Base-by-base conservation (phyloP, 2,113 vertebrate genomes). In the Phyllopteryx taeniolatus region DNA sequence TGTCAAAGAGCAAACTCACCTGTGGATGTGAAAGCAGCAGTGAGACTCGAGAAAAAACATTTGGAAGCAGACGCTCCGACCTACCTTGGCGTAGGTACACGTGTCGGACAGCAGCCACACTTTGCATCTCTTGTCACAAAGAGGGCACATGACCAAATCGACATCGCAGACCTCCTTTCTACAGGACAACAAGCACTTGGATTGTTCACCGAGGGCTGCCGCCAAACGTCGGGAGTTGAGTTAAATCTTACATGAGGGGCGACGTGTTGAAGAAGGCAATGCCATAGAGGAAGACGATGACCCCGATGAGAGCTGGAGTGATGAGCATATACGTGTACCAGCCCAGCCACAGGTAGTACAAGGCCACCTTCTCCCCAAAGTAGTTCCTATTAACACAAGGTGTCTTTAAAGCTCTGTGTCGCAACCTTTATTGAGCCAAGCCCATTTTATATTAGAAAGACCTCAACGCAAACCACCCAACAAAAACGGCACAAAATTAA, bases 341-440 rank as follows among this genome's bases (percentile, higher is more conserved):
- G 72, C 96, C 94, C 56, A 98, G 87, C 97, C 98, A 99, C 74
- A 95, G 90, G 2, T 95, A 98, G 87, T 99, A 99, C 80, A 98
- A 85, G 0, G 95, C 96, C 83, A 95, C 94, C 85, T 98, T 97
- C 91, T 98, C 98, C 0, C 98, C 96, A 20, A 98, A 98, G 82
- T 99, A 99, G 56, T 76, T 42, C 89, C 97, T 98, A 67, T 22
- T 72, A 42, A 72, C 17, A 74, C 35, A 94, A 53, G 8, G 17
- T 20, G 11, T 22, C n/a, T 57, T 57, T 63, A 64, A 1, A 64
- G 62, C 39, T n/a, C 4, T 27, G 10, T 27, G 31, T 14, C 27
- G 11, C 5, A 59, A 59, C 49, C 17, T 19, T 51, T 51, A 13
- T 46, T 46, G 12, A 46, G 44, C 44, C 11, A 46, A 13, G 11